phyloP scores from a whole-genome alignment of 2,797 vertebrate species.

The Semotilus atromaculatus region DNA sequence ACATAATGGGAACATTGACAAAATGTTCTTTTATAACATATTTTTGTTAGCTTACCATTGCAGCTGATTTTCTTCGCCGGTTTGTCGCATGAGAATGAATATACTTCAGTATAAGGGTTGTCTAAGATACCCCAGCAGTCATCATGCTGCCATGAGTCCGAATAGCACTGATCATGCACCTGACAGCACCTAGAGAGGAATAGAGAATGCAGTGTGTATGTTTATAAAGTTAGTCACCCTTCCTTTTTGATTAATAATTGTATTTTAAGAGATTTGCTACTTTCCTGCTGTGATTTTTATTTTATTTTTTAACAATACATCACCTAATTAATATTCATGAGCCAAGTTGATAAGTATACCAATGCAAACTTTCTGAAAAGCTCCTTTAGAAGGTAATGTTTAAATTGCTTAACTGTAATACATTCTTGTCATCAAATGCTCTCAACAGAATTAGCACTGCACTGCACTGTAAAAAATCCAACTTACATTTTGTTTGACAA shows the following conservation, averaged over 20 bases:
- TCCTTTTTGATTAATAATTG: not conserved
- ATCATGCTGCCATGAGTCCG: conserved; percentile 57
- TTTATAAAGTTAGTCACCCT: not conserved
- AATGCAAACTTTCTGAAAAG: not conserved
- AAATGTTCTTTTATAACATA: not conserved
- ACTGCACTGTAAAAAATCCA: no score
- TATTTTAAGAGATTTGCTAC: not conserved
- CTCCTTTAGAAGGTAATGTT: not conserved
- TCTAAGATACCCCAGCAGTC: conserved; percentile 64
- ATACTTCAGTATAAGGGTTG: conserved; percentile 68
- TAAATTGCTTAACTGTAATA: not conserved
- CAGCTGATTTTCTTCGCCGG: conserved; percentile 60
- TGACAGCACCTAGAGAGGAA: conserved; percentile 63
- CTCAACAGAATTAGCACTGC: not conserved
- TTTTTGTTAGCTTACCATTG: conserved; percentile 36
- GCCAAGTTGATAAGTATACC: no score
- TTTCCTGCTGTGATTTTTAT: no score
- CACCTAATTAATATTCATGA: not conserved
- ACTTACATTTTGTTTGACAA: no score
- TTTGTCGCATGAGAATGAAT: conserved; percentile 59
- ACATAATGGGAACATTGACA: not conserved
- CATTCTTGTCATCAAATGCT: not conserved
- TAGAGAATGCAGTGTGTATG: not conserved
- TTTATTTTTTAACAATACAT: not conserved
- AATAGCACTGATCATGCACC: conserved; percentile 66